Evolutionary conservation across 2,113 vertebrate species (phyloP).

Genomic region (Bothrops jararaca): DNA sequence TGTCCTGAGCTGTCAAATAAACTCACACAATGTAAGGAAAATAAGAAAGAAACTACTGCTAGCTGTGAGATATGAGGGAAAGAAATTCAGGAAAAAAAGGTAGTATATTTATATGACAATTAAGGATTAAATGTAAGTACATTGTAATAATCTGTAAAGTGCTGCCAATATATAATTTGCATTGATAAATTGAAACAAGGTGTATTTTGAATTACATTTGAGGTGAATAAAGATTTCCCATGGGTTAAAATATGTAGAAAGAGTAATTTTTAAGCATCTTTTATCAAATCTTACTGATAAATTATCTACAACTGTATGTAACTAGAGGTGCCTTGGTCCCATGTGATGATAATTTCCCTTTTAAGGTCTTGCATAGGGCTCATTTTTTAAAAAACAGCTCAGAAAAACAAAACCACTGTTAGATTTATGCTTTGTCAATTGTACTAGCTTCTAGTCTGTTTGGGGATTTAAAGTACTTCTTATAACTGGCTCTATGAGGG

Average conservation of each 20-base stretch:
- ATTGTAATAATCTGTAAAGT: not conserved
- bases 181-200: not conserved
- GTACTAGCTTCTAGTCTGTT: not conserved
- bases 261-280: not conserved
- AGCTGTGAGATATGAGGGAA: not conserved
- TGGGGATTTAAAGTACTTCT: not conserved
- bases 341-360: not conserved
- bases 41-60: not conserved
- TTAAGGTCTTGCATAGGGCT: no score
- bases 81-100: not conserved
- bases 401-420: not conserved
- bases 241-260: not conserved
- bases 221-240: not conserved
- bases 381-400: not conserved
- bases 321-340: not conserved
- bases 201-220: not conserved
- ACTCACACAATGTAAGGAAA: not conserved
- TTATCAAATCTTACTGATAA: not conserved
- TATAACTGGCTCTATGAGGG: no score
- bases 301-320: not conserved
- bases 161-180: not conserved
- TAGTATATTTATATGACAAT: not conserved
- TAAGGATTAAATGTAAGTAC: not conserved
- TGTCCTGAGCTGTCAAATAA: not conserved
- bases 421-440: not conserved